Evolutionary conservation across 2,113 vertebrate species (phyloP).

Genomic region (Mola mola): DNA sequence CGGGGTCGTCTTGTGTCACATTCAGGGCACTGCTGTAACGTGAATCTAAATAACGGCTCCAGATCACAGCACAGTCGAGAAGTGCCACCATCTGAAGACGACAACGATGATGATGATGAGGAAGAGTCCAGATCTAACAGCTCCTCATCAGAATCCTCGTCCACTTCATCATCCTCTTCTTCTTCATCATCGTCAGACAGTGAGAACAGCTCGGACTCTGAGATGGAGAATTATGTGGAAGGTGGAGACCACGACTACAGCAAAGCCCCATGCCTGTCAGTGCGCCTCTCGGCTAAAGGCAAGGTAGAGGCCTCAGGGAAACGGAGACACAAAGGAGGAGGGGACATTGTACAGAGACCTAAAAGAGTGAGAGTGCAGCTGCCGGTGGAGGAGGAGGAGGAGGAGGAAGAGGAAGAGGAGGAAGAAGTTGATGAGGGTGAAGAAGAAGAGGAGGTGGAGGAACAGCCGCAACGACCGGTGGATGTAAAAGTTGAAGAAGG

Average conservation of each 20-base stretch:
- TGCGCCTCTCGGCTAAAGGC: conserved; percentile 80
- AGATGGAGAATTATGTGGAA: conserved; percentile 89
- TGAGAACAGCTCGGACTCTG: conserved; percentile 85
- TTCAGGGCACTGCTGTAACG: conserved; percentile 70
- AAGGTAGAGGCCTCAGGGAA: conserved; percentile 74
- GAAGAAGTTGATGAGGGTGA: conserved; percentile 58
- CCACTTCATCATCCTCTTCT: conserved; percentile 85
- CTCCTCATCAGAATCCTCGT: conserved; percentile 73
- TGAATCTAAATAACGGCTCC: conserved; percentile 84
- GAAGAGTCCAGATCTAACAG: conserved; percentile 74
- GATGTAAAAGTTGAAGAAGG: conserved; percentile 72
- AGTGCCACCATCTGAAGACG: conserved; percentile 74
- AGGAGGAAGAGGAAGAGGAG: conserved; percentile 70
- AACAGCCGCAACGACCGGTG: too few relatives aligned
- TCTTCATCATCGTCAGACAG: conserved; percentile 85
- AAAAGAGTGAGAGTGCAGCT: conserved; percentile 73
- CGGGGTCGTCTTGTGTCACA: conserved; percentile 4
- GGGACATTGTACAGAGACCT: conserved; percentile 71
- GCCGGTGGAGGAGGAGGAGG: conserved; percentile 70
- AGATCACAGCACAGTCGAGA: conserved; percentile 75
- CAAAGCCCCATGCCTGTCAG: conserved; percentile 88
- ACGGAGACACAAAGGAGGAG: conserved; percentile 77
- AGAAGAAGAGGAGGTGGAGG: conserved; percentile 63
- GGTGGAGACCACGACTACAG: conserved; percentile 98
- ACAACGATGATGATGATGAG: conserved; percentile 84